Base-by-base conservation (phyloP, 2,888 invertebrate genomes). In the Masnerella sp. region DNA sequence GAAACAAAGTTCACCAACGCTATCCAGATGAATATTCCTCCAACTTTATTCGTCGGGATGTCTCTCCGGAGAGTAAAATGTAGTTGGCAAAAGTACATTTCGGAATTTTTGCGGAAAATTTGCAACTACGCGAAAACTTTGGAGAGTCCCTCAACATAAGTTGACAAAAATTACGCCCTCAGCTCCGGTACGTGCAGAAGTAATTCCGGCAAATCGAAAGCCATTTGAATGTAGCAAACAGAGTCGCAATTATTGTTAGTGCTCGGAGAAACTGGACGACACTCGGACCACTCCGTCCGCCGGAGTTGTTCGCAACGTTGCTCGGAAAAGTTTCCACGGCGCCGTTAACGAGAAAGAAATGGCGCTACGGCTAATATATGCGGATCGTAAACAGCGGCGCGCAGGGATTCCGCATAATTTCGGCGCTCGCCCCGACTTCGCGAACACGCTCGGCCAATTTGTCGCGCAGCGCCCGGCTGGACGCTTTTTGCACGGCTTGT, bases 391-490 rank as follows among this genome's bases (percentile, higher is more conserved):
- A 80, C 79, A 76, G 74, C 77, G 61, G 47, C 64, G 64, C 51
- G 78, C 78, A 77, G 74, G 79, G 79, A 79, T 80, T 78, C 74
- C 79, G 80, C 80, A 82, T 82, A 82, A 83, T 82, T 79, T 74
- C 47, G 20, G 59, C 25, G 32, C 28, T 67, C 49, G 68, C 75
- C 77, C 75, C 79, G 80, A 80, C 80, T 81, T 78, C 80, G 79
- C 74, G 78, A 81, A 81, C 82, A 82, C 82, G 82, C 81, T 80
- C 80, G 77, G 78, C 78, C 83, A 82, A 83, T 84, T 84, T 82
- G 82, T 83, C 83, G 79, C 74, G 49, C 38, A 40, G 61, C n/a
- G n/a, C n/a, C n/a, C n/a, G n/a, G n/a, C n/a, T n/a, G n/a, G n/a
- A n/a, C n/a, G n/a, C n/a, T n/a, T 40, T 45, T 54, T 52, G 49